Percentiles rank a stretch among this genome's conserved stretches.
Evolutionary conservation across 1,140 invertebrate species (phyloP).

Genomic region (Battus philenor): DNA sequence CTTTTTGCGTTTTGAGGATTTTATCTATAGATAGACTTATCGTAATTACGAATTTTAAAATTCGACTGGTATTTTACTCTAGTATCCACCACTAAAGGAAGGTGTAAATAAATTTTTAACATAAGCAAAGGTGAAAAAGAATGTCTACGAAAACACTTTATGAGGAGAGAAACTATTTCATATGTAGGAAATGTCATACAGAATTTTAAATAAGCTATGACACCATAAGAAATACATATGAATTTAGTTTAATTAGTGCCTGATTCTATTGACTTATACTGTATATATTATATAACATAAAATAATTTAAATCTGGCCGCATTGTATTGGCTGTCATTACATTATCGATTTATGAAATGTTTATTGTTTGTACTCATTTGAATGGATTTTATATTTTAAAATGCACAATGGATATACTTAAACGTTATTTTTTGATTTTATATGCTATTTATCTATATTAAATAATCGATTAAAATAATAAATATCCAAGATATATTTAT

Average conservation of each 20-base stretch:
- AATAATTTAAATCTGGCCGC: background rate
- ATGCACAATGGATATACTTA: no score
- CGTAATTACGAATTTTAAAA: constrained; percentile 55
- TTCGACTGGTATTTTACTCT: constrained; percentile 47
- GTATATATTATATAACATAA: constrained; percentile 12
- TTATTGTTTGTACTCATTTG: no score
- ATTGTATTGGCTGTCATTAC: constrained; percentile 2
- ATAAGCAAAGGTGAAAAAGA: constrained; percentile 14
- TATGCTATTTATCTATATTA: no score
- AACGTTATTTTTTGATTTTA: no score
- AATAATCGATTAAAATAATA: no score
- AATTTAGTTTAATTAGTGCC: constrained; percentile 15
- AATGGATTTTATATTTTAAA: no score
- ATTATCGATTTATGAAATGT: background rate
- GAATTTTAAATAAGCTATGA: background rate
- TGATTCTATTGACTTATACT: constrained; percentile 4
- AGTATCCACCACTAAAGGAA: constrained; percentile 36
- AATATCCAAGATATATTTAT: no score
- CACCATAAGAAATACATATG: constrained; percentile 8
- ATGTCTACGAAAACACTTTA: no score
- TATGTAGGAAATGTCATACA: background rate
- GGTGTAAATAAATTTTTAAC: constrained; percentile 59
- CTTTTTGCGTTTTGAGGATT: constrained; percentile 21
- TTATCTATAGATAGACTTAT: constrained; percentile 34
- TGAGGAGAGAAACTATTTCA: no score